Base-by-base conservation (phyloP, 1,140 invertebrate genomes). In the Camponotus floridanus region DNA sequence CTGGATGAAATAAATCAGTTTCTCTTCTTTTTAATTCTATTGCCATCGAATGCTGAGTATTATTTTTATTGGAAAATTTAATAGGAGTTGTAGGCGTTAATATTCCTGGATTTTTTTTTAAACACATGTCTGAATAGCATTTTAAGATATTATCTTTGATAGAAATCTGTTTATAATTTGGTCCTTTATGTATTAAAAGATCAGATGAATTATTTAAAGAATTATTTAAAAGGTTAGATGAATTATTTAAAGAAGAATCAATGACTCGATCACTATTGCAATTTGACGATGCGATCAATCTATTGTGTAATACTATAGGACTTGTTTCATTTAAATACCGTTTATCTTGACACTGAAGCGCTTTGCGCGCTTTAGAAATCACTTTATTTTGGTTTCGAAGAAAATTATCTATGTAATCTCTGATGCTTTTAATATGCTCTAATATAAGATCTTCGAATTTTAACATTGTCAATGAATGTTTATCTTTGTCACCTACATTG, bases 21-120 rank as follows among this genome's bases (percentile, higher is more conserved):
- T 51, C 62, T 26, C 55, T 33, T 6, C 3, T 55, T 39, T 59
- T 26, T 21, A 45, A 18, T 36, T 33, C 36, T 33, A 62, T 62
- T 74, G 36, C 11, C 51, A 36, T 13, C 11, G 1, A 59, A 21
- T 31, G 36, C 67, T 33, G 76, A 36, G 18, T 11, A 36, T 68
- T 5, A 2, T 68, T 79, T 13, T 57, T 55, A 8, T 26, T 26
- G 31, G 13, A 42, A 13, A 78, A 65, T 13, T 42, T 15, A 33
- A 39, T 55, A 51, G 45, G 62, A 79, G 31, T 65, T 2, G 84
- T 73, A 13, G 92, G 48, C 0, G 87, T 86, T n/a, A 90, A 88
- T 1, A 76, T 39, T 3, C 88, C 87, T 26, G 86, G 91, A 11
- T 91, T 87, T 76, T 87, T 87, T 65, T 78, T 89, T 18, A 92